A percentile compares a stretch with the other conserved stretches of the same genome.
These are phyloP conservation scores for Ranitomeya imitator DNA, from an alignment of 2,113 vertebrate genomes.

Conservation along the genomic window DNA sequence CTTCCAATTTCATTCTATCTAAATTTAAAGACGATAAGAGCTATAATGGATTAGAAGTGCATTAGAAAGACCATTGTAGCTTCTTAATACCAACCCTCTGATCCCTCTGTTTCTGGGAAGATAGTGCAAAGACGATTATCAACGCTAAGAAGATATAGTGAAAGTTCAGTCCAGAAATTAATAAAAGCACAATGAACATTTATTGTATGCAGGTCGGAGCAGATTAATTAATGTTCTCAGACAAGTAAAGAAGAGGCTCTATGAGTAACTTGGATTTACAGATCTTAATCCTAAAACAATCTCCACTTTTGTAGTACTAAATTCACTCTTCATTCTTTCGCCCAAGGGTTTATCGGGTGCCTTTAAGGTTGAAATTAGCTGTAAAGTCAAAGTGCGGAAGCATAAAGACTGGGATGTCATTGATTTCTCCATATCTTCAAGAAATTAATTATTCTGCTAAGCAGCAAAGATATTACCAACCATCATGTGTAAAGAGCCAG, in stretches of 20 bases:
- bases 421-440: constrained; percentile 40
- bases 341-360: constrained; percentile 9
- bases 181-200: constrained; percentile 5
- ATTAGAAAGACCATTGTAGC: constrained; percentile 1
- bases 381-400: not conserved
- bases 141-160: not conserved
- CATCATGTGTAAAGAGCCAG: too few relatives aligned
- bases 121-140: constrained; percentile 30
- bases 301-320: not conserved
- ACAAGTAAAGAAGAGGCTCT: constrained; percentile 15
- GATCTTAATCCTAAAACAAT: constrained; percentile 35
- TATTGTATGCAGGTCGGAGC: not conserved
- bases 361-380: constrained; percentile 29
- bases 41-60: constrained; percentile 7
- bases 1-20: not conserved
- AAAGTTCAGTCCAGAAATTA: constrained; percentile 27
- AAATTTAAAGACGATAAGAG: not conserved
- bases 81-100: not conserved
- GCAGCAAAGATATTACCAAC: too few relatives aligned
- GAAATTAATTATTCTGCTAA: constrained; percentile 29
- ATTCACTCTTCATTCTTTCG: not conserved
- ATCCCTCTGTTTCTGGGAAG: not conserved
- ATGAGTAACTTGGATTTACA: not conserved
- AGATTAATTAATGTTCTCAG: constrained; percentile 33
- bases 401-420: not conserved